phyloP scores from a whole-genome alignment of 1,140 invertebrate genomes.

The Lysiphlebus fabarum region DNA sequence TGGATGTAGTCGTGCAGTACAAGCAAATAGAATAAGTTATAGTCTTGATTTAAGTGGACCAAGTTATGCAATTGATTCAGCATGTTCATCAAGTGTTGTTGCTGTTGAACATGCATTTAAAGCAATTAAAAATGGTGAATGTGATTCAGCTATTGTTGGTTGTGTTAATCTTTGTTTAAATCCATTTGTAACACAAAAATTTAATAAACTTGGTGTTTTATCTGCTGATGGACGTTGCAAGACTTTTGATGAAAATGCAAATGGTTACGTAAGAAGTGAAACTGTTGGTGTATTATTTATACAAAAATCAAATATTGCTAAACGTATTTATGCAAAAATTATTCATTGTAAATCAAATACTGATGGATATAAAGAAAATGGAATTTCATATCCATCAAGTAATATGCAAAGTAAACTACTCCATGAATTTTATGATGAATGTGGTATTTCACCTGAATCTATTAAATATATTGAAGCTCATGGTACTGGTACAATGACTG shows the following conservation, averaged over 20 bases:
- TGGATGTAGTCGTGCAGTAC: constrained; percentile 82
- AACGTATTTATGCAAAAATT: constrained; percentile 70
- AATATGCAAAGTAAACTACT: constrained; percentile 76
- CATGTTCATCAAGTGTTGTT: constrained; percentile 84
- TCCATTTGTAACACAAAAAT: constrained; percentile 81
- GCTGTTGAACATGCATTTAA: constrained; percentile 80
- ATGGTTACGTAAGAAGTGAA: constrained; percentile 73
- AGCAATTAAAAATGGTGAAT: constrained; percentile 71
- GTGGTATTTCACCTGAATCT: constrained; percentile 66
- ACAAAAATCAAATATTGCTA: constrained; percentile 76
- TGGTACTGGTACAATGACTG: constrained; percentile 77
- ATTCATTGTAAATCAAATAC: constrained; percentile 70
- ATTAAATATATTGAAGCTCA: constrained; percentile 88
- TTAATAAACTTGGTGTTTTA: constrained; percentile 72
- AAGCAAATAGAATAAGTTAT: constrained; percentile 85
- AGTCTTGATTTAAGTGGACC: constrained; percentile 69
- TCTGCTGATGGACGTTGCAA: constrained; percentile 83
- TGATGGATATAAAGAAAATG: constrained; percentile 81
- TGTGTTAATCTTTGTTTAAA: constrained; percentile 81
- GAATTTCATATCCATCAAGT: constrained; percentile 89
- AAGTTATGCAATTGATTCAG: constrained; percentile 81
- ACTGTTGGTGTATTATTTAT: constrained; percentile 74
- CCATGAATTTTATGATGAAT: constrained; percentile 81
- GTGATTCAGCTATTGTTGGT: constrained; percentile 84
- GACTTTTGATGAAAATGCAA: constrained; percentile 80